Base-by-base conservation (phyloP, 2,888 invertebrate genomes). In the Drosophila helvetica region DNA sequence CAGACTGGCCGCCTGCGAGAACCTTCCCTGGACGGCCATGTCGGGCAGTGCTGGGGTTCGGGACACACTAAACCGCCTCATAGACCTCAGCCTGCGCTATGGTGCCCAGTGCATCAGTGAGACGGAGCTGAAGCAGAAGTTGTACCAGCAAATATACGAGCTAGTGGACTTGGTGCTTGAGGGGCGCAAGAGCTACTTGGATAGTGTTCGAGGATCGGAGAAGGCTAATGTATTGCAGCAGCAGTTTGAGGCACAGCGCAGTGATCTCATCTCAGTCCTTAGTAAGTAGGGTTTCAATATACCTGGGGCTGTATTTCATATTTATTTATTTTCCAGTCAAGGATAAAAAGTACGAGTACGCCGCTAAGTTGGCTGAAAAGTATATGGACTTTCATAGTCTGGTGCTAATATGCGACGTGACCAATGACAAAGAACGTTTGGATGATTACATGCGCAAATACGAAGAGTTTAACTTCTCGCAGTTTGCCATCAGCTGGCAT, bases 291-390 rank as follows among this genome's bases (percentile, higher is more conserved):
- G 2, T 42, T 42, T 9, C 1, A 4, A 12, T 15, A n/a, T 22
- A 27, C 7, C 27, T 7, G 4, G 38, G 9, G 15, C 5, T 8
- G 9, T 1, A 7, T 18, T 30, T 10, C 3, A n/a, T 2, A 1
- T 3, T 8, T 4, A 38, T 51, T 8, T 9, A 0, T 1, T 9
- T 63, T 77, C 0, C 90, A 96, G 96, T 97, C 74, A 94, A 95
- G 33, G 95, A 95, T 78, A 94, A 94, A 3, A 96, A 97, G 89
- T 95, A 94, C 79, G 97, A 97, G 88, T 94, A 95, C 64, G 98
- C 97, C 9, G 95, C 96, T 0, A 94, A 95, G 79, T 92, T 98
- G 50, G 98, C 97, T 0, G 98, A 98, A 92, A 98, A 98, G 92
- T 98, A 97, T 92, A 93, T 94, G 47, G 98, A 98, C 91, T 97